Evolutionary conservation across 1,140 invertebrate genomes (phyloP), one percentile per base, ranked within the genome.

Genomic region (Octopus bimaculoides): DNA sequence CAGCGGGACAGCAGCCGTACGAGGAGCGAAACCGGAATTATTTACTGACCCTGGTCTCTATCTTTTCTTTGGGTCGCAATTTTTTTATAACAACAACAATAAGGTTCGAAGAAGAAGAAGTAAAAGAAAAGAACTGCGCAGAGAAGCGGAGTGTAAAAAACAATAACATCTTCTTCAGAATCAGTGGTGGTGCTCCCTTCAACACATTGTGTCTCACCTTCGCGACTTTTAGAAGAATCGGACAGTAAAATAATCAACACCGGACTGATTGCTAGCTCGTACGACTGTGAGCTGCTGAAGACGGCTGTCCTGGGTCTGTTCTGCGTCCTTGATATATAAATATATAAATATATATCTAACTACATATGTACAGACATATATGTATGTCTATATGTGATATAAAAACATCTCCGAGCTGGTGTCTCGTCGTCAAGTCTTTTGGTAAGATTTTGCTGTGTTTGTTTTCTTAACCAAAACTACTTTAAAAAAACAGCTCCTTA

Each of bases 271-370:
- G 66, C 66, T 71, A 71, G 66, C 66, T 71, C 66, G 66, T 71
- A 71, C 66, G 66, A 71, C 66, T 71, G 66, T 71, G 66, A 17
- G 66, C 66, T 71, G 66, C 17, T 10, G 66, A 71, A 71, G 26
- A 71, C 66, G 66, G 66, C 66, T 71, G 66, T 6, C 66, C 66
- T 71, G 66, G 66, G 66, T 71, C 66, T 71, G 66, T 71, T 20
- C 26, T 14, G 17, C 66, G 17, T 14, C 26, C 14, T 71, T 4
- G 66, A 71, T 12, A 71, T n/a, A 71, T 6, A 71, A 71, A 71
- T 6, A 14, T n/a, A 71, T 14, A 17, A 5, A 17, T 12, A 61
- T 17, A 61, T 61, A 61, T 61, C 17, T 61, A 61, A 1, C 9
- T 12, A 61, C 1, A 1, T 12, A 61, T 61, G 17, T 12, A 9